Evolutionary conservation across 2,797 vertebrate species (phyloP), one percentile per base, ranked within the genome.

Genomic region (Danio kyathit): DNA sequence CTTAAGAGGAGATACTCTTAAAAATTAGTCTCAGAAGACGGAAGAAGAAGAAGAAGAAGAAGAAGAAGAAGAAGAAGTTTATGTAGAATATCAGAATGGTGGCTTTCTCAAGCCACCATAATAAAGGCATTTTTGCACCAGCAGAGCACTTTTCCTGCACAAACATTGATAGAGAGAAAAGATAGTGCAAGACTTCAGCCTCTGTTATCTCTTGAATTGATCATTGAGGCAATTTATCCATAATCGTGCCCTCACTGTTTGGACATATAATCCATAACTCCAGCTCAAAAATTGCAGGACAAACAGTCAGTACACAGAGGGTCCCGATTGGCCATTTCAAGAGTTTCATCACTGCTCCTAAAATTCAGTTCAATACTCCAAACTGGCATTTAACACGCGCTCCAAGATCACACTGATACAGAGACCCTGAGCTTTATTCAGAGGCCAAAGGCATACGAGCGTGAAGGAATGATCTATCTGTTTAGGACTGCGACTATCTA

Each of bases 401-500:
- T 19, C 66, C 38, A 17, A 17, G 52, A 67, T 79, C 66, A 41
- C 48, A 12, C 56, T 21, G 66, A 61, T 70, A 70, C 19, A 61
- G 66, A 0, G 13, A 61, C 46, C 13, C 8, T 17, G 29, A 21
- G 19, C 44, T 79, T 79, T 79, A 79, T 71, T 71, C 66, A 16
- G n/a, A 29, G 16, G 66, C 76, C 76, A 79, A 79, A 71, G 1
- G 19, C 76, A 61, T 61, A 56, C 49, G 0, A 52, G 78, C 69
- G 1, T 80, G 59, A 70, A 79, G 65, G 78, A 64, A 80, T 54
- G 40, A 56, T 64, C 54, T 79, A 79, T 79, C 67, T 73, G 59
- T 73, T 79, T 79, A 80, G 59, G 49, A 12, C 69, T 80, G 49
- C 11, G 16, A 63, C 78, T 79, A 56, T 80, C 67, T 73, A 73